Conservation (phyloP, 2,797 vertebrate genomes). For the Chaetophractus vellerosus region DNA sequence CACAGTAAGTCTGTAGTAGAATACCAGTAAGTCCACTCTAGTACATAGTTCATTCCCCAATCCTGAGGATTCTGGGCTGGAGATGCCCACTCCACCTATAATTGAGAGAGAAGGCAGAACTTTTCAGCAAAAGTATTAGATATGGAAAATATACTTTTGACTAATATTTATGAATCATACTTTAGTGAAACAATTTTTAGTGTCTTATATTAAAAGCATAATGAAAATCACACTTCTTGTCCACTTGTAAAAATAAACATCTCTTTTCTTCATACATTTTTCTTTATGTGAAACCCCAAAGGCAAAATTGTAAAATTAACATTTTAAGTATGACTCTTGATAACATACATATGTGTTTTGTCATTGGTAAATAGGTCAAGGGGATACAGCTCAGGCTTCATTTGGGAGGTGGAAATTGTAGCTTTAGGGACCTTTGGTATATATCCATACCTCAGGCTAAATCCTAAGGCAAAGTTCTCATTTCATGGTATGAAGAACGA, state of each 20-base stretch:
- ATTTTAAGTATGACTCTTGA: neutral
- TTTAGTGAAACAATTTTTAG: neutral
- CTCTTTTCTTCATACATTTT: neutral
- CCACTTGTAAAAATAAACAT: neutral
- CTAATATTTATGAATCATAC: neutral
- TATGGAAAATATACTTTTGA: neutral
- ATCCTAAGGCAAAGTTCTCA: neutral
- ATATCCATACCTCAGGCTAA: neutral
- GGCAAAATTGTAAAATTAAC: conserved; percentile 11
- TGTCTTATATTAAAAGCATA: neutral
- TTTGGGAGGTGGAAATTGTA: neutral
- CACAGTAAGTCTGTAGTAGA: too few species aligned
- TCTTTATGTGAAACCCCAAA: neutral
- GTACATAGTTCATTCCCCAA: too few species aligned
- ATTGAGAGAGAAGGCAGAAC: neutral
- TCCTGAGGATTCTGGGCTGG: too few species aligned
- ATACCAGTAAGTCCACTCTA: too few species aligned
- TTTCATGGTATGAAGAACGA: neutral
- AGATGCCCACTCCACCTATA: too few species aligned
- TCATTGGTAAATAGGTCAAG: conserved; percentile 53
- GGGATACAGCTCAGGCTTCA: neutral
- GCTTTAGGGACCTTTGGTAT: neutral
- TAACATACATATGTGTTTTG: conserved; percentile 31
- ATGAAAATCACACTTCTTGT: neutral
- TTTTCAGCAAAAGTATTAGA: neutral